Conservation (phyloP, 2,113 vertebrate genomes). For the Condylura cristata region DNA sequence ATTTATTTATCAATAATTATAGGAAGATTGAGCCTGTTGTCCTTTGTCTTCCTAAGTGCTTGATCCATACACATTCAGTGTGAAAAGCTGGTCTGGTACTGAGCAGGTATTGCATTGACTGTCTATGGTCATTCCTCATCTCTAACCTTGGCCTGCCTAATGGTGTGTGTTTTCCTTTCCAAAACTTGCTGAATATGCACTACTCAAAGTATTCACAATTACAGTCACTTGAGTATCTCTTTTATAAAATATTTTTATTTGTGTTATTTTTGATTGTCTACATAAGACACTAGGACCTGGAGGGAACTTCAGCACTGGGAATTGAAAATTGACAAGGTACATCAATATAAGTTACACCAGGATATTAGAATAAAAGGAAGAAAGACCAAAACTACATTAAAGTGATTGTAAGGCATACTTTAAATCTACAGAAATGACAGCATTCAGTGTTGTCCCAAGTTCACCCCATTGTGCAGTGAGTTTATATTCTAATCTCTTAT, state of each 20-base stretch:
- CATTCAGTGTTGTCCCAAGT: background rate
- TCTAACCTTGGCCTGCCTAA: background rate
- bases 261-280: background rate
- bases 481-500: background rate
- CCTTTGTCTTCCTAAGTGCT: background rate
- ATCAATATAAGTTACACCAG: background rate
- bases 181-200: background rate
- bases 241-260: background rate
- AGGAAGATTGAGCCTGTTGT: constrained; percentile 28
- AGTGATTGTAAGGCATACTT: background rate
- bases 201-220: background rate
- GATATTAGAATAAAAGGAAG: background rate
- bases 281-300: background rate
- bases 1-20: background rate
- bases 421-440: background rate
- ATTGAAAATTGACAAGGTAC: background rate
- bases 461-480: background rate
- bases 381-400: background rate
- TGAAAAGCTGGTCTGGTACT: background rate
- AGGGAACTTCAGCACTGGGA: background rate
- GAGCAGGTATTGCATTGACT: background rate
- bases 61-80: background rate
- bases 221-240: background rate
- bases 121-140: background rate
- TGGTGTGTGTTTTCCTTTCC: background rate